Evolutionary conservation across 1,140 invertebrate genomes (phyloP).

Genomic region (Drosophila persimilis): DNA sequence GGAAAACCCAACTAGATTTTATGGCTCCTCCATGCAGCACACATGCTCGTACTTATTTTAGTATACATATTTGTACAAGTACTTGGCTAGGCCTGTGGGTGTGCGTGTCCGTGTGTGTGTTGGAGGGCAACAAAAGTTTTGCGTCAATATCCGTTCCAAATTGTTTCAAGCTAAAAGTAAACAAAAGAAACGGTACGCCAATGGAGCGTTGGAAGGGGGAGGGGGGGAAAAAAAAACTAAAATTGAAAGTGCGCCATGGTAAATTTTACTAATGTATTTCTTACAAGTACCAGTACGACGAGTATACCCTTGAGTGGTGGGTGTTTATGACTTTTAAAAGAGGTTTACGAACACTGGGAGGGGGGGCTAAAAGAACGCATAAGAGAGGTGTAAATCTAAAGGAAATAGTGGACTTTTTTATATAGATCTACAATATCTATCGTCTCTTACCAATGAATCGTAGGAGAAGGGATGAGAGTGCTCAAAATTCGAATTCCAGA

Average conservation of each 20-base stretch:
- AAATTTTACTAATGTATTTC: constrained; percentile 60
- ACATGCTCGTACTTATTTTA: not conserved
- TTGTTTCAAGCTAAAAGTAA: constrained; percentile 20
- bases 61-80: constrained; percentile 13
- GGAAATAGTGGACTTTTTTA: no score
- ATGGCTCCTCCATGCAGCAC: not conserved
- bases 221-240: constrained; percentile 19
- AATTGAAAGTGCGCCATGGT: constrained; percentile 64
- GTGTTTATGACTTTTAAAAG: no score
- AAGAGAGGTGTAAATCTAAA: no score
- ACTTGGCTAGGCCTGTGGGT: not conserved
- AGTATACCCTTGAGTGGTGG: no score
- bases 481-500: no score
- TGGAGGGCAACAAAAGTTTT: constrained; percentile 44
- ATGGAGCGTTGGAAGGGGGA: not conserved
- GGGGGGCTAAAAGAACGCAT: no score
- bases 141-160: constrained; percentile 71
- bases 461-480: no score
- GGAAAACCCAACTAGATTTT: constrained; percentile 18
- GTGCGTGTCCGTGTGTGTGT: not conserved
- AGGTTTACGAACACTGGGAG: no score
- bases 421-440: no score
- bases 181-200: constrained; percentile 3
- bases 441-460: no score
- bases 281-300: no score